Evolutionary conservation across 2,113 vertebrate genomes (phyloP).

Genomic region (Parus major): DNA sequence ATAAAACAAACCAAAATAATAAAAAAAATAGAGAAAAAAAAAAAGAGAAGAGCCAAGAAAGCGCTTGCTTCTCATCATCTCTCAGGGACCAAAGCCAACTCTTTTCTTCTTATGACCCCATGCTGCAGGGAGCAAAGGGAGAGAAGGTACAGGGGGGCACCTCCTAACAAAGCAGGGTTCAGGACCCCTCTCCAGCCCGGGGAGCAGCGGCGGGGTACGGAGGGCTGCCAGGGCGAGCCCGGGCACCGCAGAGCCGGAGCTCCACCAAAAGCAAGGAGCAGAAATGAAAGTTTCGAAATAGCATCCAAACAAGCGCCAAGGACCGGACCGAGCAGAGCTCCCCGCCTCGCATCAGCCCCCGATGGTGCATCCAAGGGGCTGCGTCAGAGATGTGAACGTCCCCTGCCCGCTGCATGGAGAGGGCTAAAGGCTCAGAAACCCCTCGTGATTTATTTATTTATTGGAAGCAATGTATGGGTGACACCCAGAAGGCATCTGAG

Average conservation of each 20-base stretch:
- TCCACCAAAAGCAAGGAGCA: background rate
- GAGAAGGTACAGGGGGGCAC: background rate
- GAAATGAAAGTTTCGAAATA: constrained; percentile 42
- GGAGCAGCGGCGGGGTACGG: background rate
- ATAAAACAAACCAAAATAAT: background rate
- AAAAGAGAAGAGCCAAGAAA: constrained; percentile 19
- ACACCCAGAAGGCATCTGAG: constrained; percentile 34
- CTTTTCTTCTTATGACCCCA: constrained; percentile 2
- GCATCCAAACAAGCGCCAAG: background rate
- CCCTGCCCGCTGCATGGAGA: background rate
- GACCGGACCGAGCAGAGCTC: background rate
- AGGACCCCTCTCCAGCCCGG: background rate
- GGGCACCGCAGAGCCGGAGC: background rate
- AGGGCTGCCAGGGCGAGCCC: background rate
- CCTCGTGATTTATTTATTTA: constrained; percentile 31
- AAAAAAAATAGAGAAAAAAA: background rate
- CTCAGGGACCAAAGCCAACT: constrained; percentile 14
- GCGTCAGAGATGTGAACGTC: constrained; percentile 18
- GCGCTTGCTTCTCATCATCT: constrained; percentile 48
- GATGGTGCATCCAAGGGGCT: background rate
- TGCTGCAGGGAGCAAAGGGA: background rate
- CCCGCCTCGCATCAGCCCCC: background rate
- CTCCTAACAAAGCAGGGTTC: background rate
- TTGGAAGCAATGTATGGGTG: constrained; percentile 37
- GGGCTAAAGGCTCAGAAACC: background rate